Base-by-base conservation (phyloP, 2,797 vertebrate genomes). In the Anguilla obscura region DNA sequence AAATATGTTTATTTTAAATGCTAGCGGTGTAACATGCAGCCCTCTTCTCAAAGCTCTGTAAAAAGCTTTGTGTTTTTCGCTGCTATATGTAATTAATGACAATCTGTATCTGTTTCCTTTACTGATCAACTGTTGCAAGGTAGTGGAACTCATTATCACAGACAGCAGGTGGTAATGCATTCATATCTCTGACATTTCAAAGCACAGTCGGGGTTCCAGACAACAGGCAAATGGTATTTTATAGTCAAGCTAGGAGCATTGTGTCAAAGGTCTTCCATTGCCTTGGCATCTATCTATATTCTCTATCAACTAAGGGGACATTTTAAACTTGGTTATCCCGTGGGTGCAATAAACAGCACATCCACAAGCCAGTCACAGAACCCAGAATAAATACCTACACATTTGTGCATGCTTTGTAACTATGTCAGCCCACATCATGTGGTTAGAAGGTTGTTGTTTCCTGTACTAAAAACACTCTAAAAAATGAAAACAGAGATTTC, bases 161-260 rank as follows among this genome's bases (percentile, higher is more conserved):
- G 66, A 21, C 85, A 89, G 85, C 85, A 86, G 52, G 89, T 85
- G 82, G 69, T 85, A 88, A 88, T 89, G 90, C 74, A 88, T 90
- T 90, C 79, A 90, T 86, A 83, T 86, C 69, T 66, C 76, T 91
- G 86, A 87, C 86, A 80, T 90, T 90, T 90, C 83, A 80, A 85
- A 85, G 83, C 82, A 60, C 88, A 87, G 66, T 86, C 88, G 88
- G 88, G 88, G n/a, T 85, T 60, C 40, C 56, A 85, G 87, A 54
- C 56, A 86, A 85, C 85, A 74, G 60, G 54, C 14, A 45, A 56
- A 33, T 33, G 60, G 18, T 48, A 30, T 30, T 71, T 83, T 54
- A 36, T 63, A 33, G 60, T 33, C 10, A 87, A 66, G 48, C 21
- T 69, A 63, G 80, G 21, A 52, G 80, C 54, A 30, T 27, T 69